These are phyloP conservation scores for Calliopsis andreniformis DNA, from an alignment of 1,140 invertebrate genomes.

Conservation along the genomic window DNA sequence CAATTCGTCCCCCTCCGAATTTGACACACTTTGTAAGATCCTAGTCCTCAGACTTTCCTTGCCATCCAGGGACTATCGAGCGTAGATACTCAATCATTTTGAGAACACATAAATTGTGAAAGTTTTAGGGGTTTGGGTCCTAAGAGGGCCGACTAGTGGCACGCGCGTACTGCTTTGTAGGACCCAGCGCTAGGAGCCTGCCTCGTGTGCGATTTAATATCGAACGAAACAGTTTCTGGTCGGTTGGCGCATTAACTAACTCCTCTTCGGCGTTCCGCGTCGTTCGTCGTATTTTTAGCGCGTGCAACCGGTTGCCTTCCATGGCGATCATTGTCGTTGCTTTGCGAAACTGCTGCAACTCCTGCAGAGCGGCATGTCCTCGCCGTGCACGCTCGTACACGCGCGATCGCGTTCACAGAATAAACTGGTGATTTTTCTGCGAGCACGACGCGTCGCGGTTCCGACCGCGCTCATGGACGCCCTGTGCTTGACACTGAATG, in stretches of 20 bases:
- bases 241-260: constrained; percentile 70
- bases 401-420: neutral
- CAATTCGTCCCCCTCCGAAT: too few species aligned
- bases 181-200: constrained; percentile 1
- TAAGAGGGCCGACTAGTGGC: neutral
- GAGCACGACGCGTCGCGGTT: neutral
- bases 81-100: too few species aligned
- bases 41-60: too few species aligned
- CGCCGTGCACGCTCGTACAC: constrained; percentile 17
- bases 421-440: constrained; percentile 5
- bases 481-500: too few species aligned
- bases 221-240: constrained; percentile 70
- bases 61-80: too few species aligned
- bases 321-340: constrained; percentile 79
- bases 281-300: constrained; percentile 76
- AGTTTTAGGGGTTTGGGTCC: too few species aligned
- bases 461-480: too few species aligned
- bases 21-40: too few species aligned
- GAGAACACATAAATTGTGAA: too few species aligned
- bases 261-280: constrained; percentile 69
- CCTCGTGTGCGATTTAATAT: constrained; percentile 33
- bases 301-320: constrained; percentile 78
- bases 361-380: constrained; percentile 57
- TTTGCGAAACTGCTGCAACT: constrained; percentile 76
- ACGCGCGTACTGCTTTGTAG: neutral